Evolutionary conservation across 2,113 vertebrate species (phyloP), one percentile per base, ranked within the genome.

Genomic region (Loxodonta africana): DNA sequence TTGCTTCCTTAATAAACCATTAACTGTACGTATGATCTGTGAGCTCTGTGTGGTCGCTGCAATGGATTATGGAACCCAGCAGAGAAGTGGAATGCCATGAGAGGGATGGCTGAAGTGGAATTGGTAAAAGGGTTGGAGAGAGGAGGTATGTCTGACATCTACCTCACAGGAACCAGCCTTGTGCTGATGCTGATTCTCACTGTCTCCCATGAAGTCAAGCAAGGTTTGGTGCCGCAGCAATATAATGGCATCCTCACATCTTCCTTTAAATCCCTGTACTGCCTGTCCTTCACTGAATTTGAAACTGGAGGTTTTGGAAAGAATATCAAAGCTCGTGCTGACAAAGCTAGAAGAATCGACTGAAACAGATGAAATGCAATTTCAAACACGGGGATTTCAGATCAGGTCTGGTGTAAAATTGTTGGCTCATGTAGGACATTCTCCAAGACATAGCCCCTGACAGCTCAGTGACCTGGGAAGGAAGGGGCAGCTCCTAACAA

Each of bases 321-420:
- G 48, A 76, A 62, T 5, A 33, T 21, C 71, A 14, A 63, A 87
- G 57, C 8, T 71, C 57, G 80, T 60, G 84, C 57, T 2, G 26
- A 33, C 23, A 67, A 17, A 46, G 87, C n/a, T 20, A 8, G n/a
- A 62, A 44, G 10, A 17, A 48, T 8, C 4, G 33, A 44, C 41
- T 41, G 5, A 53, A 23, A 25, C 0, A 26, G 57, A 51, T 3
- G n/a, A 7, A 57, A 28, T 7, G 4, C 0, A 0, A 8, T 30
- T 82, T 62, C n/a, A 30, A 2, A 18, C 0, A 1, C 23, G 53
- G 28, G 0, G 37, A 80, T 3, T 33, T 69, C 33, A 60, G 20
- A 78, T 12, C 1, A n/a, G 81, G 11, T 2, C 0, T 5, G 57
- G 53, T 4, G 5, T n/a, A 18, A 14, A 12, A 46, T 26, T 41